These are phyloP conservation scores for Hirtodrosophila duncani DNA, from an alignment of 2,888 invertebrate genomes.

Conservation along the genomic window DNA sequence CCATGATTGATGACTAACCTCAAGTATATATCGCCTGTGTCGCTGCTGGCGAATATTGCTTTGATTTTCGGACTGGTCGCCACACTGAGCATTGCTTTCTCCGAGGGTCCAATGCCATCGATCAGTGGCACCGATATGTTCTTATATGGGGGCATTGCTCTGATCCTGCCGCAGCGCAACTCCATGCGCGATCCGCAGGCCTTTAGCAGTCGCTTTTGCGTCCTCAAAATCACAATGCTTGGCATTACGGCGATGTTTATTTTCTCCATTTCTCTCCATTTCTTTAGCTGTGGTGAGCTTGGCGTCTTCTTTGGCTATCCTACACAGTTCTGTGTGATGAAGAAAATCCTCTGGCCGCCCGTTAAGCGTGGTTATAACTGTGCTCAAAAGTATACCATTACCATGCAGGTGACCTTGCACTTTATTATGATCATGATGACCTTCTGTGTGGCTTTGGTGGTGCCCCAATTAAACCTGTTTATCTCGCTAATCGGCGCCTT, in stretches of 20 bases:
- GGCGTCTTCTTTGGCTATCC: constrained; percentile 95
- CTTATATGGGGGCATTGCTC: constrained; percentile 96
- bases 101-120: constrained; percentile 83
- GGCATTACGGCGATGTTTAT: constrained; percentile 88
- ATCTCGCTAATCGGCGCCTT: constrained; percentile 95
- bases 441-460: constrained; percentile 89
- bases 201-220: constrained; percentile 89
- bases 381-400: constrained; percentile 80
- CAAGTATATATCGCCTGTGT: constrained; percentile 83
- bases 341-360: constrained; percentile 91
- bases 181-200: constrained; percentile 89
- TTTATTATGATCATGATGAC: constrained; percentile 87
- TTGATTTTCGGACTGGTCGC: constrained; percentile 84
- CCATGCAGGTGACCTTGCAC: constrained; percentile 85
- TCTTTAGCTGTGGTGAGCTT: too few species aligned
- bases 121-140: constrained; percentile 93
- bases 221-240: constrained; percentile 92
- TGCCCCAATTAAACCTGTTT: constrained; percentile 91
- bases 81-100: constrained; percentile 87
- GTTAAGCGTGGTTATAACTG: constrained; percentile 81
- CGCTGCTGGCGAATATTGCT: constrained; percentile 87
- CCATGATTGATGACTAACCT: constrained; percentile 75
- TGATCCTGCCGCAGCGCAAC: constrained; percentile 93
- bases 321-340: constrained; percentile 97
- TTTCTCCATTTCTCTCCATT: too few species aligned